Base-by-base conservation (phyloP, 2,888 invertebrate species). In the Mesorhabditis belari region DNA sequence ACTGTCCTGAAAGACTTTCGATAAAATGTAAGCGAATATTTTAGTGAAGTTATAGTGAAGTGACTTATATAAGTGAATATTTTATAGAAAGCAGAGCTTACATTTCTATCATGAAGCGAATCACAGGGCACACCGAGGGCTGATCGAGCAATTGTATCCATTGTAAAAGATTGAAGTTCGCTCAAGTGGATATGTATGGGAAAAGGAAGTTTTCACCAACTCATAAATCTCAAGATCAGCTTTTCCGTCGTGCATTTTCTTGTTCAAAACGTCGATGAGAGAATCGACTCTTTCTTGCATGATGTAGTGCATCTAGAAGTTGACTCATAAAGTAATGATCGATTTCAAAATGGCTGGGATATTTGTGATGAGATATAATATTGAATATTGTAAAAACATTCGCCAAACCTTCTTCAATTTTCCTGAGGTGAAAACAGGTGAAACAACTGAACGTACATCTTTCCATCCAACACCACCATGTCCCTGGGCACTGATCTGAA, bases 351-450 rank as follows among this genome's bases (percentile, higher is more conserved):
- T n/a, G n/a, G n/a, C n/a, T n/a, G n/a, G n/a, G n/a, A n/a, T n/a
- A n/a, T n/a, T n/a, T n/a, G n/a, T n/a, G n/a, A n/a, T n/a, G n/a
- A n/a, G n/a, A n/a, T n/a, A n/a, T n/a, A n/a, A n/a, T n/a, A n/a
- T n/a, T n/a, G 44, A 9, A 9, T 51, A 9, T 19, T n/a, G 1
- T 19, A n/a, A 51, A n/a, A 9, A 9, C 21, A n/a, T 12, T n/a
- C 19, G 21, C 17, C 19, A 49, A 26, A 65, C 65, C 57, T 64
- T 57, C 77, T 87, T 88, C 53, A 88, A 80, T 80, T 88, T 88
- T 5, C 86, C 87, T 0, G 87, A 85, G 0, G 88, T 86, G 76
- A 88, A 88, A 0, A 87, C 85, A 0, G 88, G 87, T 0, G 88
- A 85, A 74, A 88, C 81, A 71, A 87, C 87, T 0, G 84, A 69